Evolutionary conservation across 2,113 vertebrate species (phyloP), one percentile per base, ranked within the genome.

Genomic region (Haliaeetus leucogaster): DNA sequence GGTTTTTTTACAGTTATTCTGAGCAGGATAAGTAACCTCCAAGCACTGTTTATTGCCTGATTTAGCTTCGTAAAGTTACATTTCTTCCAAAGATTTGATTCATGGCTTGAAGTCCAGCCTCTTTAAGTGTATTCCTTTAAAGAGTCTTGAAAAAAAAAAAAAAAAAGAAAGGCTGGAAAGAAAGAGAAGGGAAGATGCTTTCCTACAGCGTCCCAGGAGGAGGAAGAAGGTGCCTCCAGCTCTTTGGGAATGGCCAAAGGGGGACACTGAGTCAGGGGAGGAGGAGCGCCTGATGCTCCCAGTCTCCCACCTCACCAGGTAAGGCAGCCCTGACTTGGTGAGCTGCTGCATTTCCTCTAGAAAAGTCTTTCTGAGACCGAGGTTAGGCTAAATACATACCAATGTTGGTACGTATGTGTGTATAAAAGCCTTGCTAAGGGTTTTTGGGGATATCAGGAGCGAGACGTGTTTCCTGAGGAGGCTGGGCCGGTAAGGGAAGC

Each of bases 381-480:
- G 22, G 16, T 53, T 36, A 68, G 26, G 48, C 26, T 58, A 47
- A 85, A 59, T 17, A 55, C 45, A 38, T 12, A 38, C 21, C 32
- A 42, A 0, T 26, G 13, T 32, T 25, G 30, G 68, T 53, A 48
- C 1, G 0, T 29, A 6, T 7, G 3, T 0, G 1, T 20, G 53
- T n/a, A 6, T 26, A 61, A 74, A 43, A 90, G 38, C 86, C 74
- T 59, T 4, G 0, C 32, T 55, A 18, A 56, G 45, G 16, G 22
- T 30, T 76, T 86, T 17, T 6, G 50, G 38, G 10, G 29, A 22
- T 63, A 30, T 72, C 50, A 55, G 48, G 62, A 76, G 30, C 5
- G 2, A 72, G 68, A 30, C 0, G 0, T 22, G 19, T 71, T 85
- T 74, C 82, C 74, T 13, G 47, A 59, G 65, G 47, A 67, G 42